Evolutionary conservation across 2,113 vertebrate species (phyloP).

Genomic region (Callaeas wilsoni): DNA sequence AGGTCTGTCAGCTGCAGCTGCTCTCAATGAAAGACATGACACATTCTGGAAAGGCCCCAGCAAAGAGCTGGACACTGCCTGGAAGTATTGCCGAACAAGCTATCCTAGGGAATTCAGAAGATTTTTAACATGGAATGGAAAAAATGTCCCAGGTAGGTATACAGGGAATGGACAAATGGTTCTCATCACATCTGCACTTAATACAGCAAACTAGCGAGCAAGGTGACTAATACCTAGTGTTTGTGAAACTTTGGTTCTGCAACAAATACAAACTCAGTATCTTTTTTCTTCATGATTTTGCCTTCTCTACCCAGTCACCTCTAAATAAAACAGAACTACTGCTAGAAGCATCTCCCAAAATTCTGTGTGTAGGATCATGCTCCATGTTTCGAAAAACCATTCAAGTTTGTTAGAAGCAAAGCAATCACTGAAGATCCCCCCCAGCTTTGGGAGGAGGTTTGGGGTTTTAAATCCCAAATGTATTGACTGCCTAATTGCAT

Average conservation of each 20-base stretch:
- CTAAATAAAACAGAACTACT: not conserved
- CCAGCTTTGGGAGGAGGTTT: not conserved
- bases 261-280: not conserved
- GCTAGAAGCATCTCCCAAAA: not conserved
- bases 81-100: not conserved
- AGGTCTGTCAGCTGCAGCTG: not conserved
- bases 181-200: not conserved
- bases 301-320: not conserved
- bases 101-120: not conserved
- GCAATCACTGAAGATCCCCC: not conserved
- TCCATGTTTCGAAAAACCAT: not conserved
- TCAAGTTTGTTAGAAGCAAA: not conserved
- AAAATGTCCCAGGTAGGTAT: not conserved
- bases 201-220: not conserved
- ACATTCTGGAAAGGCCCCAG: not conserved
- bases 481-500: not conserved
- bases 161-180: not conserved
- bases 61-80: not conserved
- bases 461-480: not conserved
- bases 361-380: not conserved
- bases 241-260: not conserved
- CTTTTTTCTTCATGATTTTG: not conserved
- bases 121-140: not conserved
- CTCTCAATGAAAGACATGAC: not conserved
- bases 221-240: not conserved